Evolutionary conservation across 2,888 invertebrate genomes (phyloP), one percentile per base, ranked within the genome.

Genomic region (Trissolcus brochymenae): DNA sequence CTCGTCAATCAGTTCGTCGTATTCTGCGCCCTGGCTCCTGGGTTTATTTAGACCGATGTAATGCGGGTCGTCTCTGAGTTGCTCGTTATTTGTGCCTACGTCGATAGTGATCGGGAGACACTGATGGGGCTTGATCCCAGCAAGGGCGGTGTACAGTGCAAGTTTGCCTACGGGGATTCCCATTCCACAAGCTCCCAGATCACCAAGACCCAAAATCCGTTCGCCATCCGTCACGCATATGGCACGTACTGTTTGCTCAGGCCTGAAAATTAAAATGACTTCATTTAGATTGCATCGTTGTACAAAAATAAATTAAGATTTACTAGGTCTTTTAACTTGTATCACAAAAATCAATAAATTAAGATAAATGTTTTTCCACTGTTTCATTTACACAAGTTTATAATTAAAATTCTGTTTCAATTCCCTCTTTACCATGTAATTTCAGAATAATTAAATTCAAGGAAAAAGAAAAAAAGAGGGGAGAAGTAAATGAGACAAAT

Each of bases 141-240:
- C 98, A 80, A 99, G 90, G 0, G 98, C 98, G 0, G 98, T 98
- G 90, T 99, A 99, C 46, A 99, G 91, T 0, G 98, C 94, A 78
- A 99, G 91, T 90, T 99, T 99, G 19, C 99, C 99, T 9, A 99
- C 97, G 0, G 99, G 98, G 83, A 99, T 99, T 72, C 99, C 99
- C 98, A 98, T 98, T 21, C 99, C 99, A 85, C 96, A 96, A 1
- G 97, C 97, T 0, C 99, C 99, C 59, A 99, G 92, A 89, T 99
- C 99, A 4, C 99, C 99, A 49, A 99, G 92, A 81, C 99, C 99
- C 81, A 99, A 91, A 87, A 99, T 99, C 64, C 99, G 92, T 88
- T 99, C 98, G 40, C 99, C 99, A 85, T 99, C 99, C 0, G 99
- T 99, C 60, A 99, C 97, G 60, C 96, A 96, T 85, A 96, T 94